A percentile compares a stretch with the other conserved stretches of the same genome.
phyloP scores from a whole-genome alignment of 2,888 invertebrate genomes.

The Phengaris arion region DNA sequence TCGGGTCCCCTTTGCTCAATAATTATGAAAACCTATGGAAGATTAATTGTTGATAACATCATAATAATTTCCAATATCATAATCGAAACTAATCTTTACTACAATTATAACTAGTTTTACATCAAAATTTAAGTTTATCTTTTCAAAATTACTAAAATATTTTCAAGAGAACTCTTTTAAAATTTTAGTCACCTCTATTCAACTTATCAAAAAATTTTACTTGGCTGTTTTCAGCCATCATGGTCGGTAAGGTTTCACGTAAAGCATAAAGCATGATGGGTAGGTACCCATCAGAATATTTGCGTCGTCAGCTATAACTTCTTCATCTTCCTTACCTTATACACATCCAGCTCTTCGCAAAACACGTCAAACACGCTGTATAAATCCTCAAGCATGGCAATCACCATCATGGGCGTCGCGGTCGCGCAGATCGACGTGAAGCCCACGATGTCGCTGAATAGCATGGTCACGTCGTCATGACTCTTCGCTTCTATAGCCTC shows the following conservation, averaged over 20 bases:
- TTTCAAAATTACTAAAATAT: no score
- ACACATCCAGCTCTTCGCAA: slow-evolving; percentile 95
- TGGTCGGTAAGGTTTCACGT: no score
- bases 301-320: no score
- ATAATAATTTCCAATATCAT: slow-evolving; percentile 9
- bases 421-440: slow-evolving; percentile 97
- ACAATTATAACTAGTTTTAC: background rate
- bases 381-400: slow-evolving; percentile 94
- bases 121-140: no score
- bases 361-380: slow-evolving; percentile 96
- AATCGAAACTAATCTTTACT: background rate
- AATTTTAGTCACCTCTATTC: no score
- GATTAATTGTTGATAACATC: slow-evolving; percentile 16
- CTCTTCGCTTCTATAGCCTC: slow-evolving; percentile 95
- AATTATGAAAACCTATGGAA: slow-evolving; percentile 6
- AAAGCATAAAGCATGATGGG: no score
- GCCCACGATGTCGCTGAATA: slow-evolving; percentile 97
- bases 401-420: slow-evolving; percentile 96
- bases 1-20: background rate
- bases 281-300: no score
- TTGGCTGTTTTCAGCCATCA: no score
- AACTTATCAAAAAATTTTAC: no score
- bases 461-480: slow-evolving; percentile 95
- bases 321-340: slow-evolving; percentile 85
- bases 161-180: no score